Percentiles rank a stretch among this genome's conserved stretches.
Evolutionary conservation across 1,140 invertebrate genomes (phyloP).

Genomic region (Drosophila bocki): DNA sequence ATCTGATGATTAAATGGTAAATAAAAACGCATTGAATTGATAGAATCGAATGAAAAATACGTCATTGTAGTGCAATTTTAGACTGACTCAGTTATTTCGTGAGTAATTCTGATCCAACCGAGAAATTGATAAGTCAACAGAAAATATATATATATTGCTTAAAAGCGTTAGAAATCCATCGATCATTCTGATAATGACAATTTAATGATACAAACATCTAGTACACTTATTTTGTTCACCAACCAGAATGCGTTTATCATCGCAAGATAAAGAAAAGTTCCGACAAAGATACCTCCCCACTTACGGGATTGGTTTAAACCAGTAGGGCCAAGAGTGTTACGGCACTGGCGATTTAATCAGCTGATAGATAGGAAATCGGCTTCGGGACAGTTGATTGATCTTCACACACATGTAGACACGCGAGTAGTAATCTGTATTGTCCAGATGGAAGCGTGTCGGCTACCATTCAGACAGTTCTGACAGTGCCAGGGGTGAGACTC

Average conservation of each 20-base stretch:
- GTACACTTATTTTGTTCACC: constrained; percentile 7
- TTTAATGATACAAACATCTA: constrained; percentile 18
- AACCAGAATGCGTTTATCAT: constrained; percentile 11
- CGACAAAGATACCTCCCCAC: constrained; percentile 9
- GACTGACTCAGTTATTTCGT: neutral
- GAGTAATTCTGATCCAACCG: constrained; percentile 17
- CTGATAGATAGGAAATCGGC: constrained; percentile 12
- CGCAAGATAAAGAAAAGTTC: constrained; percentile 17
- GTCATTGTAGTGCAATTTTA: neutral
- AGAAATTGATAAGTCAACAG: constrained; percentile 28
- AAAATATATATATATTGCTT: constrained; percentile 5
- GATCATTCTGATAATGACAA: constrained; percentile 30
- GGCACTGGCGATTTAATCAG: constrained; percentile 17
- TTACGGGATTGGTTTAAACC: neutral
- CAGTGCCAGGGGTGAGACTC: constrained; percentile 57
- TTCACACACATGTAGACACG: constrained; percentile 52
- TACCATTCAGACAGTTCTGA: constrained; percentile 44
- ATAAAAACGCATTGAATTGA: constrained; percentile 10
- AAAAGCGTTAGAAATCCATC: constrained; percentile 28
- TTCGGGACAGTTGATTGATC: constrained; percentile 60
- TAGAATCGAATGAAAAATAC: constrained; percentile 4
- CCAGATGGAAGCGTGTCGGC: constrained; percentile 45
- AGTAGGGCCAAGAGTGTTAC: constrained; percentile 3
- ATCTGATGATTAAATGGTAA: constrained; percentile 13
- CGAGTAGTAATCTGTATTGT: constrained; percentile 57